These are phyloP conservation scores for Phalacrocorax pelagicus DNA, from an alignment of 2,113 vertebrate genomes.

Conservation along the genomic window DNA sequence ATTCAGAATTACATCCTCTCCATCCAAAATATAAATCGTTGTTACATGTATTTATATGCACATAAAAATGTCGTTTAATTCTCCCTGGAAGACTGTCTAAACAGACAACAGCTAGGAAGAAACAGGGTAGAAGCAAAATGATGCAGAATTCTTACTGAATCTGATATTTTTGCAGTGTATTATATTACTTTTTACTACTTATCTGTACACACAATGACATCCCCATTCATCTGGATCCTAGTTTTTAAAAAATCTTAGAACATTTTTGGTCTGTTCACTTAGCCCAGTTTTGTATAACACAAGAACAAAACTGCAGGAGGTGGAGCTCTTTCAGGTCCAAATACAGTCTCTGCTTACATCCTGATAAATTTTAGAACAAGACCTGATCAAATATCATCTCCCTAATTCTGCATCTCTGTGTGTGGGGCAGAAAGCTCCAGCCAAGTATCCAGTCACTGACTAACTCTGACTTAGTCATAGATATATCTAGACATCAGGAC, in stretches of 20 bases:
- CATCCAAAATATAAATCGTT: background rate
- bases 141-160: background rate
- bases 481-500: background rate
- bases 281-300: background rate
- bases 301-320: background rate
- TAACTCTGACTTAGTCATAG: background rate
- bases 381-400: background rate
- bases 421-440: background rate
- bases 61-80: background rate
- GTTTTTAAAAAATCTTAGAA: background rate
- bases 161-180: background rate
- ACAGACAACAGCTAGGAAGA: background rate
- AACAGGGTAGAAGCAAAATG: background rate
- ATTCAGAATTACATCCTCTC: background rate
- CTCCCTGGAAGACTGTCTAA: background rate
- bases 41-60: background rate
- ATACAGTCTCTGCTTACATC: background rate
- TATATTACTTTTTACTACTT: background rate
- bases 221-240: background rate
- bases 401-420: background rate
- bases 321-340: background rate
- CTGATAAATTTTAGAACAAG: background rate
- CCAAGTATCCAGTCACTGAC: background rate
- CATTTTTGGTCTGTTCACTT: background rate
- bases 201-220: background rate